Evolutionary conservation across 2,797 vertebrate genomes (phyloP).

Genomic region (Schizopygopsis malacanthus): DNA sequence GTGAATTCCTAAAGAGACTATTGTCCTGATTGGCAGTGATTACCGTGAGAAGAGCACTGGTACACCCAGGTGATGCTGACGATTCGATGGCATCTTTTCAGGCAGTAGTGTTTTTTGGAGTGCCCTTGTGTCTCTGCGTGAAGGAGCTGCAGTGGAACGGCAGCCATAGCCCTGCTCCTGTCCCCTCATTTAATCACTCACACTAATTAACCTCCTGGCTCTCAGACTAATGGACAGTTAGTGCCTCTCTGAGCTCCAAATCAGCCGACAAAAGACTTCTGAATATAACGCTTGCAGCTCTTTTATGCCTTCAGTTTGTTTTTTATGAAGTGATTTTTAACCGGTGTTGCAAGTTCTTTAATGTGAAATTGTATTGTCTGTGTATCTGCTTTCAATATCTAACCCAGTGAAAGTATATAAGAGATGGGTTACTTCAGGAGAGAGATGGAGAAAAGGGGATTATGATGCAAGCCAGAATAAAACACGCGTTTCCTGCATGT

Average conservation of each 20-base stretch:
- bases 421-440: background rate
- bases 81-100: conserved; percentile 28
- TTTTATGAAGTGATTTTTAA: conserved; percentile 5
- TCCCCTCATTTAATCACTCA: conserved; percentile 71
- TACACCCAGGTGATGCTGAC: conserved; percentile 8
- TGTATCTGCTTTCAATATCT: conserved; percentile 8
- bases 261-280: conserved; percentile 46
- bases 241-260: conserved; percentile 52
- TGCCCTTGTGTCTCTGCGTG: conserved; percentile 41
- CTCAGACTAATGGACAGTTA: conserved; percentile 58
- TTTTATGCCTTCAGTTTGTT: background rate
- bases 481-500: background rate
- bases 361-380: background rate
- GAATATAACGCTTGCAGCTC: background rate
- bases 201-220: conserved; percentile 71
- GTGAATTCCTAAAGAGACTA: background rate
- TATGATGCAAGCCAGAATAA: conserved; percentile 13
- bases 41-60: background rate
- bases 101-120: conserved; percentile 41
- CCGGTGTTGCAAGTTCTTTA: background rate
- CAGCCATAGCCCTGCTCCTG: conserved; percentile 11
- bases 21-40: background rate
- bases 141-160: conserved; percentile 19
- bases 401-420: background rate
- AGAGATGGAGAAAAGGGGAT: background rate